Percentiles rank a stretch among this genome's conserved stretches.
These are phyloP conservation scores for Reticulitermes speratus DNA, from an alignment of 1,140 invertebrate species.

Conservation along the genomic window DNA sequence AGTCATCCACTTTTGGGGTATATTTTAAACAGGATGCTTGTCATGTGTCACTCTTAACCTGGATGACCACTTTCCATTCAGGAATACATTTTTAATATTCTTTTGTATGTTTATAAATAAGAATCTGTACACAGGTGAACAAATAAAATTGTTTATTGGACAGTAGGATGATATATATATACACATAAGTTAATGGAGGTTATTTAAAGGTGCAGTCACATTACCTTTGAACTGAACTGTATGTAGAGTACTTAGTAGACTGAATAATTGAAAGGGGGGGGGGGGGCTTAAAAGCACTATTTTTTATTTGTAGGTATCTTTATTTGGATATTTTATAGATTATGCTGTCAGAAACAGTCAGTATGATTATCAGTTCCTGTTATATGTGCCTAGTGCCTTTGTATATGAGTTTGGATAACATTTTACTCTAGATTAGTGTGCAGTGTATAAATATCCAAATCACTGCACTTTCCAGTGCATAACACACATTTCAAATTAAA, in stretches of 20 bases:
- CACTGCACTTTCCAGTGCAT: neutral
- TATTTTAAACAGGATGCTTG: neutral
- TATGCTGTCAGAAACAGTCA: neutral
- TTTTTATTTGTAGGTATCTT: neutral
- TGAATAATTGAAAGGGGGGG: neutral
- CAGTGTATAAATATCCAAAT: neutral
- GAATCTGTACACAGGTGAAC: slow-evolving; percentile 9
- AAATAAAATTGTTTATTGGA: neutral
- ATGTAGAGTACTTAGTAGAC: slow-evolving; percentile 14
- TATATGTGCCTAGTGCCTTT: neutral
- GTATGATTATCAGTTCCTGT: neutral
- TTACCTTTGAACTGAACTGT: slow-evolving; percentile 1
- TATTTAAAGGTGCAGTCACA: neutral
- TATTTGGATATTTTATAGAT: neutral
- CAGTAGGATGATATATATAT: neutral
- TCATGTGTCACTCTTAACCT: neutral
- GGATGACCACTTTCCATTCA: neutral
- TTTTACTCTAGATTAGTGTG: neutral
- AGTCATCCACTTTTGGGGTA: neutral
- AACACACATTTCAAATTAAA: neutral
- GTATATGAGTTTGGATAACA: neutral
- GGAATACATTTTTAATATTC: neutral
- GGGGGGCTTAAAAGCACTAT: neutral
- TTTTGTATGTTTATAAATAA: neutral
- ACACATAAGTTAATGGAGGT: neutral